Conservation (phyloP, 2,888 invertebrate species). For the Sabatieria punctata region DNA sequence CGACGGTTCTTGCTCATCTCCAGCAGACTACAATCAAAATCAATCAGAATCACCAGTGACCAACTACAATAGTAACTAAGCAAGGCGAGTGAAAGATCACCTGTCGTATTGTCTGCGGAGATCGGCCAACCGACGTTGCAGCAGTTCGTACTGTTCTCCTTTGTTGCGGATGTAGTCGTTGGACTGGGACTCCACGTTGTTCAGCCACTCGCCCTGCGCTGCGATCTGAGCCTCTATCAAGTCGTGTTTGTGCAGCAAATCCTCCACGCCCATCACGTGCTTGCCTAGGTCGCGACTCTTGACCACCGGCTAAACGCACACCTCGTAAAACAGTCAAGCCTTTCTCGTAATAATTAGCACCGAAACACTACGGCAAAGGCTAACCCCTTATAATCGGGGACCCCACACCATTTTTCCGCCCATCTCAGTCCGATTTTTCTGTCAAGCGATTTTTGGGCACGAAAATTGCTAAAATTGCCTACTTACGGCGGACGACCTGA, state of each 20-base stretch:
- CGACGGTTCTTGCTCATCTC: constrained; percentile 58
- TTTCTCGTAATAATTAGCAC: too few species aligned
- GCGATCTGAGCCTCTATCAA: constrained; percentile 77
- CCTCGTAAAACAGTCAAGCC: too few species aligned
- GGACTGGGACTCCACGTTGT: constrained; percentile 17
- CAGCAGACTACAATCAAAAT: constrained; percentile 39
- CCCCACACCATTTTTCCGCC: too few species aligned
- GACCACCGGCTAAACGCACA: constrained; percentile 43
- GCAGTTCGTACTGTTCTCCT: constrained; percentile 42
- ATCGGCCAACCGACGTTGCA: constrained; percentile 54
- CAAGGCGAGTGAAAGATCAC: too few species aligned
- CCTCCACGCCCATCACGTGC: constrained; percentile 82
- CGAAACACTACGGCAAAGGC: too few species aligned
- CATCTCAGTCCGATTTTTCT: too few species aligned
- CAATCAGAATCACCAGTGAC: too few species aligned
- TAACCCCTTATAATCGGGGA: too few species aligned
- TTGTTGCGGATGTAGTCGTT: constrained; percentile 21
- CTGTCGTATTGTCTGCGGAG: constrained; percentile 60
- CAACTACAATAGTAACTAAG: too few species aligned
- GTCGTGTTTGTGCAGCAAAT: constrained; percentile 77
- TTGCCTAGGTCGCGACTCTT: constrained; percentile 74
- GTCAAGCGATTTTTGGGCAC: too few species aligned
- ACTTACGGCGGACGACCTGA: too few species aligned
- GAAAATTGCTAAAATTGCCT: too few species aligned
- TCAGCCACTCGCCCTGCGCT: constrained; percentile 41